These are phyloP conservation scores for Eulemur mongoz DNA, from an alignment of 2,797 vertebrate species.

Conservation along the genomic window DNA sequence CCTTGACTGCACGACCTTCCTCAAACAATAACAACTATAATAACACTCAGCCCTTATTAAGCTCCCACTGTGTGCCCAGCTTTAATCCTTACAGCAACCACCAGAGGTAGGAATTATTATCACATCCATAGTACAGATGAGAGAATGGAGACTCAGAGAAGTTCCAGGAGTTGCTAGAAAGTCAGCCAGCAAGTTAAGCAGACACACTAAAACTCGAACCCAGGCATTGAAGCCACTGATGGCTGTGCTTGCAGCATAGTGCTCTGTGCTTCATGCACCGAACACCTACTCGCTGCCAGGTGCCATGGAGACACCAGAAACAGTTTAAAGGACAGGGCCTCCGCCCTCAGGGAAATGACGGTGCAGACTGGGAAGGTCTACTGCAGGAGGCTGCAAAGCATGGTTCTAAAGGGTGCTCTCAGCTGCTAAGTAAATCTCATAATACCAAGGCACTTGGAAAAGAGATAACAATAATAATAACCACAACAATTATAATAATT, in stretches of 20 bases:
- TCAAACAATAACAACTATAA: neutral
- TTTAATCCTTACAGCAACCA: neutral
- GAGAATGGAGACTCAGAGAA: neutral
- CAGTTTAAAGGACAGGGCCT: neutral
- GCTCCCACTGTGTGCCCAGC: neutral
- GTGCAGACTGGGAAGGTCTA: neutral
- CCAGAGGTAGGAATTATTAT: neutral
- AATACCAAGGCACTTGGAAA: neutral
- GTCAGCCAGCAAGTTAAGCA: neutral
- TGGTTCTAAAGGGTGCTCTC: neutral
- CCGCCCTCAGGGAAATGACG: neutral
- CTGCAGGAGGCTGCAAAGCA: neutral
- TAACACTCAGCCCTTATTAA: neutral
- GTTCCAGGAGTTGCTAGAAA: neutral
- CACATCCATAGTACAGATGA: neutral
- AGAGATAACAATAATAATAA: constrained; percentile 1
- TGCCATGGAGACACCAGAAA: neutral
- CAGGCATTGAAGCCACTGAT: neutral
- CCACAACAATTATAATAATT: neutral
- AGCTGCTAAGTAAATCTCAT: neutral
- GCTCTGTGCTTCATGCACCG: neutral
- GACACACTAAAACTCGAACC: neutral
- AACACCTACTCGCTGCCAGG: neutral
- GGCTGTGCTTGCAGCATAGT: neutral
- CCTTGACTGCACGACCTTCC: neutral